Evolutionary conservation across 2,113 vertebrate species (phyloP).

Genomic region (Brachyhypopomus occidentalis): DNA sequence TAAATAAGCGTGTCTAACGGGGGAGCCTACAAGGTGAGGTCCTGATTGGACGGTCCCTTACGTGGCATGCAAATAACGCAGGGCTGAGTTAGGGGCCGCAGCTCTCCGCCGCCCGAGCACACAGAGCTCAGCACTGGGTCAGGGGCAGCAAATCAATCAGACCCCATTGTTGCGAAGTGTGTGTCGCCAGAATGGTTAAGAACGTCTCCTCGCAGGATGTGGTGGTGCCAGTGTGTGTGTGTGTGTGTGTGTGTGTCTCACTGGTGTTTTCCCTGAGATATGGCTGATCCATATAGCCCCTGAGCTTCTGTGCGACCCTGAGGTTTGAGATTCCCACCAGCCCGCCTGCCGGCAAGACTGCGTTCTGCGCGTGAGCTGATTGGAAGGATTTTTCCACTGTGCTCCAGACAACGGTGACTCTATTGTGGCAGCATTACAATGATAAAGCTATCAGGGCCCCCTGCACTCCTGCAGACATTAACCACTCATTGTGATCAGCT

Average conservation of each 20-base stretch:
- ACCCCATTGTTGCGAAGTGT: constrained; percentile 29
- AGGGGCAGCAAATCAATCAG: constrained; percentile 45
- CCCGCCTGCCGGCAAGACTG: constrained; percentile 22
- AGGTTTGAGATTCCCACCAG: constrained; percentile 23
- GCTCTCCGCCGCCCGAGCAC: constrained; percentile 17
- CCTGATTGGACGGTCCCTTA: constrained; percentile 52
- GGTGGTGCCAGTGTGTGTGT: constrained; percentile 18
- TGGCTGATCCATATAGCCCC: constrained; percentile 9
- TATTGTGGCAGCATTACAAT: constrained; percentile 35
- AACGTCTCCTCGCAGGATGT: constrained; percentile 21
- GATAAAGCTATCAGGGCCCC: constrained; percentile 44
- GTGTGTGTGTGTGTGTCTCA: not conserved
- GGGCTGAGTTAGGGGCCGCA: constrained; percentile 40
- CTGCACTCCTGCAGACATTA: constrained; percentile 39
- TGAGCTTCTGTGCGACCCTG: not conserved
- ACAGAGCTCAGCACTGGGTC: constrained; percentile 51
- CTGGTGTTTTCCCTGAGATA: constrained; percentile 6
- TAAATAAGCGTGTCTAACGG: constrained; percentile 65
- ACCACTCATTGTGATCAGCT: constrained; percentile 56
- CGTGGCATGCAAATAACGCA: constrained; percentile 56
- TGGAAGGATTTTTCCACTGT: constrained; percentile 27
- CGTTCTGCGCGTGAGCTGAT: constrained; percentile 22
- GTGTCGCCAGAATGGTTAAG: constrained; percentile 16
- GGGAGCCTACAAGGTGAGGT: constrained; percentile 51
- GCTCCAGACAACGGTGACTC: constrained; percentile 24